Base-by-base conservation (phyloP, 2,797 vertebrate species). In the Hylomyscus alleni region DNA sequence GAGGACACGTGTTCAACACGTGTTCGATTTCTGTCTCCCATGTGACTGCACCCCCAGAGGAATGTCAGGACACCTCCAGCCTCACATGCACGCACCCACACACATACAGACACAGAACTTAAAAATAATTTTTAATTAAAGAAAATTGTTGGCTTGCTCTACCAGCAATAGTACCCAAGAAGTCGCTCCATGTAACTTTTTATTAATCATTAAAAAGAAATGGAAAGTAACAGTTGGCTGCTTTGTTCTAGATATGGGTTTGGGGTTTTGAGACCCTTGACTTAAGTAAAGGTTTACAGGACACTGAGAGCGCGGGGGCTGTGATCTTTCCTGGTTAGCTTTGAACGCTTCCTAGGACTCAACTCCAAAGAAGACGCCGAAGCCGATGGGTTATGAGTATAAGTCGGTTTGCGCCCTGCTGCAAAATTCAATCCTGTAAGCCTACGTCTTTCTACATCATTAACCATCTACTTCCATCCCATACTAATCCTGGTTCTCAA, bases 221-320 rank as follows among this genome's bases (percentile, higher is more conserved):
- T n/a, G 31, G 6, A 15, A 90, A 81, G 31, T 72, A 40, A 85
- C 69, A 90, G n/a, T 47, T 77, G 44, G 31, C 62, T 52, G 1
- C 69, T 93, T 0, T 89, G 50, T 80, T 82, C 54, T 90, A 60
- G 31, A 62, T 76, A 80, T 60, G 52, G 1, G 31, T 89, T 94
- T 78, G 56, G 52, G 1, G 31, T 89, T 94, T 78, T 80, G 52
- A 89, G 82, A 24, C 29, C 50, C 34, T 85, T 73, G 52, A 92
- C 94, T 95, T 67, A 58, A 58, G 52, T 10, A 83, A 37, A 92
- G 89, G 87, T 72, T 72, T 37, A 10, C 67, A 72, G 69, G 34
- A 4, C n/a, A 37, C n/a, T 20, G n/a, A 72, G 69, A 37, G 17
- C 34, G 17, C 37, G 67, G n/a, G n/a, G n/a, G 3, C n/a, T 11